A percentile compares a stretch with the other conserved stretches of the same genome.
These are phyloP conservation scores for Balaeniceps rex DNA, from an alignment of 2,113 vertebrate genomes.

Conservation along the genomic window DNA sequence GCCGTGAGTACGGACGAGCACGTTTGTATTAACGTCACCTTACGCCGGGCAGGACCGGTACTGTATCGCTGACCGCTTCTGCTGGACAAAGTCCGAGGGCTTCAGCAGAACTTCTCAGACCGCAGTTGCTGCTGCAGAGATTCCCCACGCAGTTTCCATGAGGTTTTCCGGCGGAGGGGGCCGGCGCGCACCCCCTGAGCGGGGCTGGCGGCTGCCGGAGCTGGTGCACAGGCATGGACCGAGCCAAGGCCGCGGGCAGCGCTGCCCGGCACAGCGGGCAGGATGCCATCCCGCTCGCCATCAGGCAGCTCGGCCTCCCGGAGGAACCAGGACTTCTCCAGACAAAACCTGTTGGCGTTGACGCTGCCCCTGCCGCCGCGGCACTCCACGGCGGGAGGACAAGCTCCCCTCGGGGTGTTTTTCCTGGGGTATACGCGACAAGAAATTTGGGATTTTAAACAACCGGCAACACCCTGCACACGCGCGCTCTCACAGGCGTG, in stretches of 20 bases:
- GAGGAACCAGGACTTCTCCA: not conserved
- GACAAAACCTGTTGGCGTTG: not conserved
- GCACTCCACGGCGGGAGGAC: not conserved
- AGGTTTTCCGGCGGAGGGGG: not conserved
- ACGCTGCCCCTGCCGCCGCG: not conserved
- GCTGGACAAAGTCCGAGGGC: not conserved
- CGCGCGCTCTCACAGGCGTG: fast-evolving
- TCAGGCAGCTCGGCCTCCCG: fast-evolving
- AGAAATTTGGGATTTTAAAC: not conserved
- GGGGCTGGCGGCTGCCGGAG: not conserved
- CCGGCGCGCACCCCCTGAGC: fast-evolving
- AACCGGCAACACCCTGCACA: not conserved
- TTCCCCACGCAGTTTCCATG: not conserved
- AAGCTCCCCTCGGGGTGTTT: not conserved
- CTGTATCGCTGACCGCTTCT: not conserved
- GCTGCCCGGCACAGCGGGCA: not conserved
- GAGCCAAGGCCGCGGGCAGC: not conserved
- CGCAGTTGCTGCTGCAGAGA: not conserved
- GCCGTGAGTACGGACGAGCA: not conserved
- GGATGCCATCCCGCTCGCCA: not conserved
- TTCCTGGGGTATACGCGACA: fast-evolving
- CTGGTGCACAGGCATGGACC: not conserved
- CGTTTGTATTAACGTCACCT: not conserved
- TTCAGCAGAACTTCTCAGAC: not conserved
- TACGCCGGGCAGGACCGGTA: not conserved